Evolutionary conservation across 2,888 invertebrate genomes (phyloP).

Genomic region (Penaeus monodon): DNA sequence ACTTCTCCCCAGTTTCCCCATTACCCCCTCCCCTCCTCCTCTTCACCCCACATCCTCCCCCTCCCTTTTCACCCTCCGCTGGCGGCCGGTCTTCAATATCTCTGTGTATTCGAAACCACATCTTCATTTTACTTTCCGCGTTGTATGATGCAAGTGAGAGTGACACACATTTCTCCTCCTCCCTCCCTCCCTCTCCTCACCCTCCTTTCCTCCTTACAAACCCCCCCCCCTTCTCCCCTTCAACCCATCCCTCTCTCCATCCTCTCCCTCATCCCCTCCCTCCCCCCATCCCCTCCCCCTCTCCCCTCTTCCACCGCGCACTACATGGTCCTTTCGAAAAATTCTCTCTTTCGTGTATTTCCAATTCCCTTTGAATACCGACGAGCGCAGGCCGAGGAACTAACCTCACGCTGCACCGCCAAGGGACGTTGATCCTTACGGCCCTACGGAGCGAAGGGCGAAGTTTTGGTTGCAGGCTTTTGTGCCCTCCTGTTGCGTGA

Average conservation of each 20-base stretch:
- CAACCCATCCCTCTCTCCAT: too few relatives aligned
- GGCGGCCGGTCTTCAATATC: too few relatives aligned
- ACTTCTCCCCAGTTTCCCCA: too few relatives aligned
- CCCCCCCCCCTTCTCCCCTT: too few relatives aligned
- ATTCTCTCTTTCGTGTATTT: constrained; percentile 57
- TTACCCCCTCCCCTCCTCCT: not conserved
- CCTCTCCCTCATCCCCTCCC: not conserved
- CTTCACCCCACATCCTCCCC: not conserved
- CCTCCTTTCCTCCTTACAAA: not conserved
- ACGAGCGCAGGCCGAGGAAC: not conserved
- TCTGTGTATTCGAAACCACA: too few relatives aligned
- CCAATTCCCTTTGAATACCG: constrained; percentile 61
- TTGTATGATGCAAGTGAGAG: too few relatives aligned
- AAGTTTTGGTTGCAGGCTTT: not conserved
- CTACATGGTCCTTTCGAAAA: constrained; percentile 50
- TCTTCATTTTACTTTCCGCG: too few relatives aligned
- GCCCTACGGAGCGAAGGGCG: not conserved
- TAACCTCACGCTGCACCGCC: not conserved
- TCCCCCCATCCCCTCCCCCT: not conserved
- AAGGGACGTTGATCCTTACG: constrained; percentile 7
- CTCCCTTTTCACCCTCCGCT: not conserved
- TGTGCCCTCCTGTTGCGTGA: constrained; percentile 29
- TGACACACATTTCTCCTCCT: not conserved
- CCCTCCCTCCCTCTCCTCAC: not conserved
- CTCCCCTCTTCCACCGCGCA: not conserved